Percentiles rank a stretch among this genome's conserved stretches.
phyloP scores from a whole-genome alignment of 2,113 vertebrate genomes.

The Apaloderma vittatum region DNA sequence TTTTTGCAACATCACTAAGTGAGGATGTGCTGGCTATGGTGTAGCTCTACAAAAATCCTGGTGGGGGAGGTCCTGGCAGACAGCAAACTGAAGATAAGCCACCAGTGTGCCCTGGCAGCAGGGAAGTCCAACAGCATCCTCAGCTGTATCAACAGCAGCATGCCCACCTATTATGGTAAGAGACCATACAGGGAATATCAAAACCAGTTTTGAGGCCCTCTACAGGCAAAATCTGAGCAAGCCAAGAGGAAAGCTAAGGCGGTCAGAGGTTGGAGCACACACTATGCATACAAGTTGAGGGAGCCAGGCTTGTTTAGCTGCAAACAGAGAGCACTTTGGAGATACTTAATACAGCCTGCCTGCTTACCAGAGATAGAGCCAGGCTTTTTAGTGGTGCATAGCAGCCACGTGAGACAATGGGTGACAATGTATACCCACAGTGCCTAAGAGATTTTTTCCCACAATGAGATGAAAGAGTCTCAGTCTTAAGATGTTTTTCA shows the following conservation, averaged over 20 bases:
- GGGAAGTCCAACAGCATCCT: background rate
- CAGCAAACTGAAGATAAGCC: background rate
- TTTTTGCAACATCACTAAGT: background rate
- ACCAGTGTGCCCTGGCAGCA: background rate
- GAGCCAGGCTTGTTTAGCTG: background rate
- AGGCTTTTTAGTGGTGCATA: background rate
- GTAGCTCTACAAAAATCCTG: background rate
- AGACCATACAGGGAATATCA: rapidly evolving
- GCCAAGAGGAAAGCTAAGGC: background rate
- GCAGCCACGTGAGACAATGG: rapidly evolving
- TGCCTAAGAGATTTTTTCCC: background rate
- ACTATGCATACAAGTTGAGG: background rate
- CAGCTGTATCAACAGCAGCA: background rate
- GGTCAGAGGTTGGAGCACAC: background rate
- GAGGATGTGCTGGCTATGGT: background rate
- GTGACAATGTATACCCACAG: background rate
- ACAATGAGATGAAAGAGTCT: background rate
- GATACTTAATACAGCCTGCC: background rate
- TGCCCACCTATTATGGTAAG: background rate
- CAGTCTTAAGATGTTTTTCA: background rate
- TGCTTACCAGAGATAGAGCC: background rate
- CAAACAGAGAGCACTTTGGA: background rate
- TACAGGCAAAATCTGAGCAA: background rate
- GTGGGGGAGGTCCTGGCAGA: background rate
- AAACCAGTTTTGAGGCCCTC: background rate